Evolutionary conservation across 2,888 invertebrate genomes (phyloP).

Genomic region (Perizoma flavofasciatum): DNA sequence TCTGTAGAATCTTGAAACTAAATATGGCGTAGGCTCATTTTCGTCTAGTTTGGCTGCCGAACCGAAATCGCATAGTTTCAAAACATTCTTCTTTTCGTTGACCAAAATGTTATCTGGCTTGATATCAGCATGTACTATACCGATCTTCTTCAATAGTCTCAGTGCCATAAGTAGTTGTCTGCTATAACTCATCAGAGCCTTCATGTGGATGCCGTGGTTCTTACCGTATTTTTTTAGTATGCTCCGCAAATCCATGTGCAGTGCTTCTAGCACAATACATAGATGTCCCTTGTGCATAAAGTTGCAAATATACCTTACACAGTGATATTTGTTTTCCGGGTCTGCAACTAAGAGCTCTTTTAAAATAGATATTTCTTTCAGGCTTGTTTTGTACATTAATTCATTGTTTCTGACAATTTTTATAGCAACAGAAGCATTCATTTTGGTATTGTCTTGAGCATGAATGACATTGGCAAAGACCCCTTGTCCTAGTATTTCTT

Average conservation of each 20-base stretch:
- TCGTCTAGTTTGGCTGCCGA: slow-evolving; percentile 96
- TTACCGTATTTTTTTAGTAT: slow-evolving; percentile 98
- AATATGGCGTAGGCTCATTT: slow-evolving; percentile 98
- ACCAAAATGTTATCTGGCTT: slow-evolving; percentile 99
- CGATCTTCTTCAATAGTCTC: slow-evolving; percentile 95
- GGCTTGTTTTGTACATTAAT: slow-evolving; percentile 98
- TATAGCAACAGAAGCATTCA: slow-evolving; percentile 95
- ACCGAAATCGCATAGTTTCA: slow-evolving; percentile 99
- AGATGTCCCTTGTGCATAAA: slow-evolving; percentile 99
- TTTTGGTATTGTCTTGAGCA: slow-evolving; percentile 93
- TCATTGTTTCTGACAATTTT: slow-evolving; percentile 99
- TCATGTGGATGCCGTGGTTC: slow-evolving; percentile 97
- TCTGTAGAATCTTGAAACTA: slow-evolving; percentile 98
- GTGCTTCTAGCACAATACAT: slow-evolving; percentile 98
- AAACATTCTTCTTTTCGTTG: slow-evolving; percentile 96
- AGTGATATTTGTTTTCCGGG: slow-evolving; percentile 97
- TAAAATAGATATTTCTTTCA: slow-evolving; percentile 96
- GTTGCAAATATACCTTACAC: slow-evolving; percentile 92
- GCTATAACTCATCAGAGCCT: slow-evolving; percentile 97
- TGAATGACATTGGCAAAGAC: slow-evolving; percentile 99
- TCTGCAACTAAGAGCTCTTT: slow-evolving; percentile 97
- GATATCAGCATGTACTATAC: slow-evolving; percentile 98
- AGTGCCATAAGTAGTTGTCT: slow-evolving; percentile 97
- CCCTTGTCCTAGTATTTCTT: slow-evolving; percentile 98
- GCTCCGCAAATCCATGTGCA: slow-evolving; percentile 95